Base-by-base conservation (phyloP, 1,140 invertebrate species). In the Drosophila kanapiae region DNA sequence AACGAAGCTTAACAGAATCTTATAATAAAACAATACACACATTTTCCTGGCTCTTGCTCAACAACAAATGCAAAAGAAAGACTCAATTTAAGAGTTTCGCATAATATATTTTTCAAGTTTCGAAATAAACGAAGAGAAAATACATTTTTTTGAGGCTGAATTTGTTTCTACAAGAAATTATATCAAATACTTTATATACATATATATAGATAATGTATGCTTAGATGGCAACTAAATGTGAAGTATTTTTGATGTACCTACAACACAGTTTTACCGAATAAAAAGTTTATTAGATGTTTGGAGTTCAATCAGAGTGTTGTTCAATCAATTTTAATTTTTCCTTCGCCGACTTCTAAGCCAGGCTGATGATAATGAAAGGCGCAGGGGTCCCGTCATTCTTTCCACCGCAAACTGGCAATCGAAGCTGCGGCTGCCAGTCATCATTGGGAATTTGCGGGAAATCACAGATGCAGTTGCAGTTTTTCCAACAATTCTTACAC, bases 391-490 rank as follows among this genome's bases (percentile, higher is more conserved):
- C 23, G 29, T 37, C 13, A 67, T 65, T 48, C 48, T 33, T n/a
- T 16, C 5, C 42, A 33, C 61, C 37, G 7, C 60, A 29, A 9
- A n/a, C 27, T 14, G 31, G 61, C 60, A 18, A 61, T 40, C 27
- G 49, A 61, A 37, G 43, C 43, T 47, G 29, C 58, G 29, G n/a
- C 29, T 23, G 13, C 10, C 38, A 65, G 33, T 76, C 74, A 76
- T 76, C 74, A 53, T 31, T 76, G 38, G 35, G 45, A 76, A 76
- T 76, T 65, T 65, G 74, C 40, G 37, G 69, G 6, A 72, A 72
- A 60, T 71, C 33, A 38, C 56, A 74, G 70, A 53, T 43, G 58
- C 40, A 38, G 53, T 38, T 56, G 53, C 53, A 56, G 53, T 56
- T 56, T 37, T 37, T 56, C 35, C 35, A 23, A n/a, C 14, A 18